A percentile compares a stretch with the other conserved stretches of the same genome.
These are phyloP conservation scores for Arenaria interpres DNA, from an alignment of 2,113 vertebrate species.

Conservation along the genomic window DNA sequence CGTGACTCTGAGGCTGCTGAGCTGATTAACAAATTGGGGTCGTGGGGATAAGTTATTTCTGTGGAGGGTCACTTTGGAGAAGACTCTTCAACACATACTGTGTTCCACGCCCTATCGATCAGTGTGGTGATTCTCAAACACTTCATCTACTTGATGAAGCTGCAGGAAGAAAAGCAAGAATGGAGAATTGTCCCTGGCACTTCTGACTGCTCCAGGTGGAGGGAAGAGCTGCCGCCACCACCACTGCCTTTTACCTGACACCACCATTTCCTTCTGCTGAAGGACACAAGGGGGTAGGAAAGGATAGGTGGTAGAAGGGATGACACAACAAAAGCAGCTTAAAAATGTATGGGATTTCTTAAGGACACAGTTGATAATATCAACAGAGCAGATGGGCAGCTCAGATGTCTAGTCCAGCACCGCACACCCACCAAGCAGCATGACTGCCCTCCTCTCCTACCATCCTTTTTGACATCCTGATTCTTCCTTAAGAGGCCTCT, in stretches of 20 bases:
- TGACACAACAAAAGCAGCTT: neutral
- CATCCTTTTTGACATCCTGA: neutral
- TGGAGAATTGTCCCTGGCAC: neutral
- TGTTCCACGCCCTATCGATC: accelerated
- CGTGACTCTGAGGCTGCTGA: neutral
- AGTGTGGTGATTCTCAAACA: neutral
- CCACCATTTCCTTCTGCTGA: neutral
- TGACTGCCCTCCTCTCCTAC: neutral
- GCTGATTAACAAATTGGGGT: neutral
- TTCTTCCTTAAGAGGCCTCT: neutral
- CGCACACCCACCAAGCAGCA: accelerated
- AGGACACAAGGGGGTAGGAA: neutral
- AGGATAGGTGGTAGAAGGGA: neutral
- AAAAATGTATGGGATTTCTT: neutral
- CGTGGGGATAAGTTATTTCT: neutral
- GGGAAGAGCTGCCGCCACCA: neutral
- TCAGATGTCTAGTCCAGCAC: neutral
- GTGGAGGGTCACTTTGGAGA: neutral
- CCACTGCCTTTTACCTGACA: neutral
- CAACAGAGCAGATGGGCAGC: neutral
- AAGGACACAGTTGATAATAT: neutral
- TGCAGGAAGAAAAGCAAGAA: neutral
- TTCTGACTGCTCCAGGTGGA: neutral
- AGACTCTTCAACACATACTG: neutral
- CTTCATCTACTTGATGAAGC: neutral